Base-by-base conservation (phyloP, 1,140 invertebrate species). In the Bombus consobrinus region DNA sequence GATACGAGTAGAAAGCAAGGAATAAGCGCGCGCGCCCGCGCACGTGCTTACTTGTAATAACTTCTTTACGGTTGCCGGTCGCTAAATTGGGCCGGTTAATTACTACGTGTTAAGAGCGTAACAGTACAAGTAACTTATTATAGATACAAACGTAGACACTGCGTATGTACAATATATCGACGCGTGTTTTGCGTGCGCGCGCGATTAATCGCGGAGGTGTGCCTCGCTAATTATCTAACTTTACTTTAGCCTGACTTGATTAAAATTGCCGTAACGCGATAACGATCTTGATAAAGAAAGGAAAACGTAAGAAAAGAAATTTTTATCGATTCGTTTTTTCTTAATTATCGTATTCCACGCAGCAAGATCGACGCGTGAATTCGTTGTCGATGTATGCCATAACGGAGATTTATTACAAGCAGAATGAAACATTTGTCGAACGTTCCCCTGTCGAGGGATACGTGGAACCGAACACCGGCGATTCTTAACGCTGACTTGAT, bases 401-500 rank as follows among this genome's bases (percentile, higher is more conserved):
- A 32, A 41, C 25, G 25, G 25, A 25, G 25, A 39, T 64, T 18
- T 39, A n/a, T 77, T n/a, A 10, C 1, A 22, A 13, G 25, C 75
- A 9, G 43, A 66, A 66, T 9, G 62, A 78, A 66, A 66, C 5
- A 18, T 37, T 76, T 2, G 47, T 39, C 32, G 53, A 39, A n/a
- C 53, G 59, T 76, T 28, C 13, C 34, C 13, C 34, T 37, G 8
- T 6, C 9, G 6, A 8, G 5, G 64, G n/a, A 80, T 69, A 43
- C 43, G 0, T 53, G 43, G 66, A 69, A 81, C 43, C 34, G 64
- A 32, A 69, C 41, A 80, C 73, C 75, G n/a, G 78, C 25, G 39
- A 75, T 76, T 64, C 62, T 88, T 88, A 88, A 88, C 76, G 71
- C 81, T 85, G 62, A 13, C 74, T 88, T 37, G 83, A 85, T 74